Base-by-base conservation (phyloP, 2,113 vertebrate genomes). In the Anolis sagrei region DNA sequence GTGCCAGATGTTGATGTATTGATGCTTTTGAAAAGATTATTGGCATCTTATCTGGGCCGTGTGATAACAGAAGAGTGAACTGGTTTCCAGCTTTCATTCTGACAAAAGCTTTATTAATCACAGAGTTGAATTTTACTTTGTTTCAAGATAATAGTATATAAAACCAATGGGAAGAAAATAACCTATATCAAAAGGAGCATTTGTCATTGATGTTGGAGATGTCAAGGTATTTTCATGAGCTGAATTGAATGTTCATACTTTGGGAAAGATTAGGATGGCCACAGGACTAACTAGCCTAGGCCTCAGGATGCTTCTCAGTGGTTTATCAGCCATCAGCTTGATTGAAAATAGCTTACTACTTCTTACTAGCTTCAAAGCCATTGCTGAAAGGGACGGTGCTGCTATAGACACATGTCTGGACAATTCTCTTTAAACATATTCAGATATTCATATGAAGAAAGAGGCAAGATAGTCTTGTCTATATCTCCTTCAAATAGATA, bases 1-100 rank as follows among this genome's bases (percentile, higher is more conserved):
- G 81, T 89, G 83, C 89, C 34, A 86, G 90, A 82, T 69, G n/a
- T 58, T 70, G 39, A 34, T 48, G 0, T 74, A 87, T 61, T 44
- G 36, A 27, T 82, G 21, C 48, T 89, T 81, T 88, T 91, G 68
- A 87, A 79, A 62, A 89, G 14, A 25, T 69, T 90, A 87, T 79
- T 88, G 62, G 81, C 69, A 89, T 78, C 44, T 49, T 32, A 73
- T 79, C 77, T 87, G 76, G 79, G 4, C 21, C 68, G 27, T 21
- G 49, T 25, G 49, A 83, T 90, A 86, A 77, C 9, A 36, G 76
- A 13, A 85, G 1, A 87, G 0, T n/a, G 14, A 58, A 92, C 2
- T 2, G 79, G 1, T 9, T 91, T 90, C 82, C 44, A 34, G 1
- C 72, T 77, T 86, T 4, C 29, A 64, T 87, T 58, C 29, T 66